These are phyloP conservation scores for Mesoclemmys tuberculata DNA, from an alignment of 2,113 vertebrate species.

Conservation along the genomic window DNA sequence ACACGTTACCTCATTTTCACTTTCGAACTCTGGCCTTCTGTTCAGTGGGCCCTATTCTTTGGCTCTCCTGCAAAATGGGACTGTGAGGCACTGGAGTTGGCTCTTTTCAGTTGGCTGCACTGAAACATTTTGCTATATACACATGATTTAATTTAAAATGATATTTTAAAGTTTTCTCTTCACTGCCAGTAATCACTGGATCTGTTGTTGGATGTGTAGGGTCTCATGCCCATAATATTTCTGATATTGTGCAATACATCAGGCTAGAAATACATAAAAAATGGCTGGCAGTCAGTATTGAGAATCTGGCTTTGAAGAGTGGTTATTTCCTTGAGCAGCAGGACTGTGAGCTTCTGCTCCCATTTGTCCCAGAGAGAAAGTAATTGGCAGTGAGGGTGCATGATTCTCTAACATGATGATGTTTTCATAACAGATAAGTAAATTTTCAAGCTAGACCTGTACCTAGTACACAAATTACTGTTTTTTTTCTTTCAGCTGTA, in stretches of 20 bases:
- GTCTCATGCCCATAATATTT: neutral
- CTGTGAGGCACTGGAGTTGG: neutral
- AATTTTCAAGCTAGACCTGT: neutral
- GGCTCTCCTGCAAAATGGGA: fast-evolving
- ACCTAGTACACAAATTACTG: slow-evolving; percentile 9
- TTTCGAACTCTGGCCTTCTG: neutral
- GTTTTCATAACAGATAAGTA: neutral
- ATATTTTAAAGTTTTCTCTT: neutral
- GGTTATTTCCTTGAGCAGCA: neutral
- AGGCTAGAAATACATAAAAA: neutral
- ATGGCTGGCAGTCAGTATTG: neutral
- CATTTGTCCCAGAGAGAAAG: neutral
- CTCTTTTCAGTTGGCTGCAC: neutral
- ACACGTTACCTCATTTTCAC: neutral
- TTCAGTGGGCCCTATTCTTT: neutral
- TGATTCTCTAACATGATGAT: neutral
- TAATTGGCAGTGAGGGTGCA: neutral
- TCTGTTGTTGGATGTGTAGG: neutral
- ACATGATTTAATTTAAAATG: neutral
- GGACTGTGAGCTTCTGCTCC: neutral
- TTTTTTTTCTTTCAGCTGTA: slow-evolving; percentile 85
- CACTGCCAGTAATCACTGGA: neutral
- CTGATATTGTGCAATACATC: neutral
- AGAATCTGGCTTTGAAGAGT: neutral
- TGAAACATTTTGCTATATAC: neutral